Percentiles rank a stretch among this genome's conserved stretches.
phyloP scores from a whole-genome alignment of 2,888 invertebrate species.

The Rutpela maculata region DNA sequence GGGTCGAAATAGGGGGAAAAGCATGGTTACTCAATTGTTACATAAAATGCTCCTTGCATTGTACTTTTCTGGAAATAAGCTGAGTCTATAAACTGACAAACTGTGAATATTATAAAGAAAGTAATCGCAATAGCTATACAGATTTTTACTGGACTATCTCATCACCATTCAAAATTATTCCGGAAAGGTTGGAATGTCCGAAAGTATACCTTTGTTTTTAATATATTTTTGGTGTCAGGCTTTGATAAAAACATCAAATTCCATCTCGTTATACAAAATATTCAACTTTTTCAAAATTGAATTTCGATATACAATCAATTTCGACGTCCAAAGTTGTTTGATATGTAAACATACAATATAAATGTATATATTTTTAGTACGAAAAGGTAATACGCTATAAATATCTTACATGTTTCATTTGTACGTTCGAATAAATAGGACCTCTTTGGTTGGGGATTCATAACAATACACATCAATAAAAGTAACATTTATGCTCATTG shows the following conservation, averaged over 20 bases:
- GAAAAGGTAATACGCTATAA: neutral
- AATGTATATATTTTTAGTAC: slow-evolving; percentile 7
- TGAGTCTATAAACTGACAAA: too few species aligned
- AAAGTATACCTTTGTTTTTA: slow-evolving; percentile 25
- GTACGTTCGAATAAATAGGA: neutral
- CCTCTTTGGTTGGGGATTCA: neutral
- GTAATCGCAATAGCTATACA: too few species aligned
- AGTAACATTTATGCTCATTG: neutral
- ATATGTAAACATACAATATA: slow-evolving; percentile 41
- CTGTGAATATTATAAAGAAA: too few species aligned
- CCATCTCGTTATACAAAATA: slow-evolving; percentile 38
- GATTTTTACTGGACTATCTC: slow-evolving; percentile 16
- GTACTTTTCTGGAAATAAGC: too few species aligned
- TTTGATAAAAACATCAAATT: slow-evolving; percentile 18
- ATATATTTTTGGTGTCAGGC: slow-evolving; percentile 8
- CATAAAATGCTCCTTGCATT: too few species aligned
- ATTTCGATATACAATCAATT: slow-evolving; percentile 47
- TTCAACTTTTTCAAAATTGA: slow-evolving; percentile 47
- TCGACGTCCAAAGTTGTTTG: slow-evolving; percentile 47
- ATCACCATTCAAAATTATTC: slow-evolving; percentile 22
- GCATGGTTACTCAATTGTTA: too few species aligned
- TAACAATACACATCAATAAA: neutral
- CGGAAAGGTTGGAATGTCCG: slow-evolving; percentile 11
- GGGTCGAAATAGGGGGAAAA: too few species aligned
- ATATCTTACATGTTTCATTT: neutral